Base-by-base conservation (phyloP, 1,140 invertebrate species). In the Drosophila arizonae region DNA sequence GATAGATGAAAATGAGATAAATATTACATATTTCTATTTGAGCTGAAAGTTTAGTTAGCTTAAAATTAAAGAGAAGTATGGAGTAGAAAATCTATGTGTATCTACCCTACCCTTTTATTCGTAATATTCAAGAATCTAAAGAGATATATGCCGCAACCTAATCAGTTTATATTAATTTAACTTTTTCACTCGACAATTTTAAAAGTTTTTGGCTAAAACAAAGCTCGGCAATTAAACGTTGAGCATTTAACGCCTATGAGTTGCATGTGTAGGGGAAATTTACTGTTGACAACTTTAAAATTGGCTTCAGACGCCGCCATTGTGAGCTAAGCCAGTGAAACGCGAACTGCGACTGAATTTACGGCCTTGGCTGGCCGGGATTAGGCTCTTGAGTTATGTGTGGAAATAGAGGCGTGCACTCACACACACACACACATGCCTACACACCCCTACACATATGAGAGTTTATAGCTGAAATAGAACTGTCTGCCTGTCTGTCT, bases 301-400 rank as follows among this genome's bases (percentile, higher is more conserved):
- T 77, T 74, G 75, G 65, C 71, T 74, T 55, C 54, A 64, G 75
- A 60, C 61, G 41, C 26, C 56, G 41, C 46, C 58, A 60, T 68
- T 76, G 11, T 68, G n/a, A 58, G 52, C 45, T 76, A 77, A 77
- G 67, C 67, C 62, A 77, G 36, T 63, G 41, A 71, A 72, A 64
- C 72, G 72, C 68, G 68, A 39, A 72, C 63, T 78, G 26, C 46
- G 46, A 17, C 62, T 63, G 41, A 67, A 78, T 76, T 76, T 78
- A 72, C 71, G 71, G 75, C 75, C 68, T 76, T 77, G 62, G 64
- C 64, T 72, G 56, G 33, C 17, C 45, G 28, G 76, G 73, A 70
- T 76, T 78, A 78, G 41, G 68, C 62, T 52, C 15, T 45, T 72
- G 68, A 78, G 68, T 78, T 72, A 78, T 78, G 73, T 76, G 67